phyloP scores from a whole-genome alignment of 1,140 invertebrate genomes.

The Drosophila sulfurigaster region DNA sequence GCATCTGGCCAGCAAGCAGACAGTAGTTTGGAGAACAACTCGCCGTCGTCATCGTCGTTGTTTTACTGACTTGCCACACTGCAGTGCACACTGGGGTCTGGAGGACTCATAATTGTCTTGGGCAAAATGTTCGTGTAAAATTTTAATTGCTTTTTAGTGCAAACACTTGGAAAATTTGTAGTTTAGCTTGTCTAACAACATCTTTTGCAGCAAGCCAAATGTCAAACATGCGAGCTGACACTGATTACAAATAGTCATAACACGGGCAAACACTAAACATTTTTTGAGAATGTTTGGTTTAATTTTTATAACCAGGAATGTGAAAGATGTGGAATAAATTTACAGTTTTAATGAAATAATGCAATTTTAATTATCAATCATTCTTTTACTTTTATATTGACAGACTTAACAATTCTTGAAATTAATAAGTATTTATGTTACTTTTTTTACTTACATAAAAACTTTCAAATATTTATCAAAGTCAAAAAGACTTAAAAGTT shows the following conservation, averaged over 20 bases:
- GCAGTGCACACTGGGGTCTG: background rate
- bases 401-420: too few species aligned
- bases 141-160: constrained; percentile 82
- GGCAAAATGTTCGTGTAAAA: constrained; percentile 78
- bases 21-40: constrained; percentile 21
- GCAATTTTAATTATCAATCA: too few species aligned
- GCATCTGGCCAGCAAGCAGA: constrained; percentile 59
- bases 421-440: too few species aligned
- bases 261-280: background rate
- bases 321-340: background rate
- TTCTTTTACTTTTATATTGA: too few species aligned
- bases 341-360: too few species aligned
- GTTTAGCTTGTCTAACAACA: constrained; percentile 55
- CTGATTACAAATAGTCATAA: constrained; percentile 29
- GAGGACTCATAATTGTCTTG: constrained; percentile 77
- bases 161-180: constrained; percentile 80
- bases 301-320: background rate
- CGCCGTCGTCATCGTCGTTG: constrained; percentile 3
- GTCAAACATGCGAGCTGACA: constrained; percentile 42
- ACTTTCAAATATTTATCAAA: too few species aligned
- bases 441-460: too few species aligned
- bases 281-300: background rate
- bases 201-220: constrained; percentile 38
- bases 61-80: constrained; percentile 65
- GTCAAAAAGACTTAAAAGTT: too few species aligned